Evolutionary conservation across 2,797 vertebrate genomes (phyloP), one percentile per base, ranked within the genome.

Genomic region (Erpetoichthys calabaricus): DNA sequence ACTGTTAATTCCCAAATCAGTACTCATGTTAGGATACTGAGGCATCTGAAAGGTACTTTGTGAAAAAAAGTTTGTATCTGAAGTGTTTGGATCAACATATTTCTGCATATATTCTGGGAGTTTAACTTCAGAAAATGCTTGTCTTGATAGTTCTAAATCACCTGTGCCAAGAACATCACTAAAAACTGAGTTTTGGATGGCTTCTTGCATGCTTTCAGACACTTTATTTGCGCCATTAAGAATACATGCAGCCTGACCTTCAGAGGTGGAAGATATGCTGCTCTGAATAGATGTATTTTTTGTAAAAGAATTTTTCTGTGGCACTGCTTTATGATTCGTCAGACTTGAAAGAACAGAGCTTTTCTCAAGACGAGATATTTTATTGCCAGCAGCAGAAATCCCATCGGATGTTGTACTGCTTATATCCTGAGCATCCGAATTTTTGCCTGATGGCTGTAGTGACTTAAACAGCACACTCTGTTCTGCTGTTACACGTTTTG

Each of bases 331-430:
- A 9, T 75, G 67, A 7, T 72, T 86, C 47, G 88, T 68, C 45
- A 97, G 75, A 66, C 78, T 87, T 9, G 91, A 91, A 63, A 97
- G 89, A 57, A 98, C 89, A 1, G 94, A 80, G 51, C 93, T 92
- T 71, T 88, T 90, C 66, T 81, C 88, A 49, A 97, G 83, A 1
- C 92, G 82, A 2, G 91, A 94, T 45, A 80, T 77, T 56, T 82
- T 72, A 61, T 89, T 78, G 8, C 73, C 80, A 6, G 78, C 65
- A 43, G 80, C 83, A 42, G 68, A 67, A 57, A 63, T 56, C 46
- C 81, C 84, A 59, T 57, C 56, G 6, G 56, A 80, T 56, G 83
- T 85, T 57, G 79, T 79, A 25, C 64, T 73, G 45, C 69, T 75
- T 49, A 62, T 53, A 50, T 78, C 69, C 1, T 77, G 71, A 47